A percentile compares a stretch with the other conserved stretches of the same genome.
Evolutionary conservation across 2,797 vertebrate genomes (phyloP).

Genomic region (Pangasius macronema): DNA sequence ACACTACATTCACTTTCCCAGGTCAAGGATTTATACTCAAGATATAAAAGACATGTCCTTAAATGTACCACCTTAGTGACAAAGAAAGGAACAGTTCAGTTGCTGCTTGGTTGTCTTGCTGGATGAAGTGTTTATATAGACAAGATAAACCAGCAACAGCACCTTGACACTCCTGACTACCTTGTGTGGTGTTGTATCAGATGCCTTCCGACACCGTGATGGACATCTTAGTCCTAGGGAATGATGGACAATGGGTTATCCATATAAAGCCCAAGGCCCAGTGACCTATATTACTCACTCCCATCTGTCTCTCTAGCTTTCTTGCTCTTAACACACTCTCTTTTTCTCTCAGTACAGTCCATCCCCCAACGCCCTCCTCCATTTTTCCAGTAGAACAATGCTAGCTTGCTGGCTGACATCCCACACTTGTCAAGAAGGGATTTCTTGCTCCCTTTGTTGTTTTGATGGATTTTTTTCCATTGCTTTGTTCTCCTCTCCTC

Average conservation of each 20-base stretch:
- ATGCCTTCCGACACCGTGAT: not conserved
- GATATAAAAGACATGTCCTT: not conserved
- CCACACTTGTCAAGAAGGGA: constrained; percentile 54
- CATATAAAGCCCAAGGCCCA: not conserved
- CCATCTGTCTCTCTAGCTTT: not conserved
- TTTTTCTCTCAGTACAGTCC: constrained; percentile 7
- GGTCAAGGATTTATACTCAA: not conserved
- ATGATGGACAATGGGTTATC: not conserved
- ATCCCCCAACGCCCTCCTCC: constrained; percentile 17
- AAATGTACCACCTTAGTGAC: not conserved
- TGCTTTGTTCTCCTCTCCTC: constrained; percentile 47
- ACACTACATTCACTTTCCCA: not conserved
- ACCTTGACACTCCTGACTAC: not conserved
- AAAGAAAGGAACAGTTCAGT: not conserved
- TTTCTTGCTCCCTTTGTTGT: constrained; percentile 57
- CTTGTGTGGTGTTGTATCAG: not conserved
- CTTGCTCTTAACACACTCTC: not conserved
- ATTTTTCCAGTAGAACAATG: constrained; percentile 48
- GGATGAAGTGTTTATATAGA: not conserved
- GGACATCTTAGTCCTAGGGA: not conserved
- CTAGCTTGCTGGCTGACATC: constrained; percentile 57
- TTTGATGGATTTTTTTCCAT: constrained; percentile 57
- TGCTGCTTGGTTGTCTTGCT: not conserved
- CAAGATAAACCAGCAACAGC: not conserved
- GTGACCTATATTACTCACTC: not conserved